Conservation (phyloP, 2,113 vertebrate species). For the Holacanthus passer region DNA sequence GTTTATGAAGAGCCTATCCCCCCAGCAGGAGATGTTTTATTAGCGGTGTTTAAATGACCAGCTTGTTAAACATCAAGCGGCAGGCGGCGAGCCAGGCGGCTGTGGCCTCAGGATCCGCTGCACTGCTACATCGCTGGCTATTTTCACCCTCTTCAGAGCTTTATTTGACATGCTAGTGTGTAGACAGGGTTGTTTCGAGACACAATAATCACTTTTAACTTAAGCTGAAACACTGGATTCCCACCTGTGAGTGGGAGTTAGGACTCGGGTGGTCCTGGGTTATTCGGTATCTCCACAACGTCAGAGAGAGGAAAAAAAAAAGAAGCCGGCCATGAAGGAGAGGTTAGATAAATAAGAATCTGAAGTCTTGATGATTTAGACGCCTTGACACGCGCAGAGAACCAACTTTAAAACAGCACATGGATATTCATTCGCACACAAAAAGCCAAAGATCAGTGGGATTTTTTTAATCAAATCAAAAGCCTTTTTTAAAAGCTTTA, state of each 20-base stretch:
- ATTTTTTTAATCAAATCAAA: conserved; percentile 7
- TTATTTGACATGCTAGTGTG: conserved; percentile 78
- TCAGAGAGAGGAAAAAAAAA: conserved; percentile 25
- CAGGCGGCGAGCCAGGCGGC: conserved; percentile 64
- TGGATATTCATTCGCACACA: not conserved
- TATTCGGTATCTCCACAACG: conserved; percentile 46
- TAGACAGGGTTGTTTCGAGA: conserved; percentile 75
- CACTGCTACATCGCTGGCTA: conserved; percentile 67
- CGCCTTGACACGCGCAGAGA: not conserved
- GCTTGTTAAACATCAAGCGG: conserved; percentile 84
- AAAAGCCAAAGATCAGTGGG: not conserved
- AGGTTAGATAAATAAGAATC: conserved; percentile 25
- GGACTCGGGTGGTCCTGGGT: conserved; percentile 65
- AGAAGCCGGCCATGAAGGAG: not conserved
- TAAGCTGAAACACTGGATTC: conserved; percentile 69
- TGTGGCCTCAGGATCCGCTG: conserved; percentile 60
- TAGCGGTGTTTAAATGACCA: conserved; percentile 82
- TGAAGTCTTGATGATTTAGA: conserved; percentile 19
- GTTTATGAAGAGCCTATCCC: conserved; percentile 78
- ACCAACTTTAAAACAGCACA: not conserved
- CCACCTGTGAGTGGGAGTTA: conserved; percentile 63
- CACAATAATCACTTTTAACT: conserved; percentile 81
- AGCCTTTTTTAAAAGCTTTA: not conserved
- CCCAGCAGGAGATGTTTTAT: conserved; percentile 83
- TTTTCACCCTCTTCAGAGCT: conserved; percentile 76